phyloP scores from a whole-genome alignment of 2,797 vertebrate genomes.

The Hemibagrus guttatus region DNA sequence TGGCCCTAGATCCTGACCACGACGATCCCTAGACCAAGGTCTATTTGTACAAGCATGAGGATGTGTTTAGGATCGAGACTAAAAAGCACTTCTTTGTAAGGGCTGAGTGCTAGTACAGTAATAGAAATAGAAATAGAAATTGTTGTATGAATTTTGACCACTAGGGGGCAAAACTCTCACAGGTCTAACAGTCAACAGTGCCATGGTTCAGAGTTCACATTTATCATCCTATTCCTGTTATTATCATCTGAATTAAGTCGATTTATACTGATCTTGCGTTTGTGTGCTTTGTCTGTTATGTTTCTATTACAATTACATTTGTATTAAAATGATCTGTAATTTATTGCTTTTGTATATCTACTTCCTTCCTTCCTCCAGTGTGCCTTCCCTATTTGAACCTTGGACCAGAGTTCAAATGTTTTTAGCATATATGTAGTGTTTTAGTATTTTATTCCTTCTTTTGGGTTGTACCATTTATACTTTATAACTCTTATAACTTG shows the following conservation, averaged over 20 bases:
- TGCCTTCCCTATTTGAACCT: too few species aligned
- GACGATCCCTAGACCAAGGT: not conserved
- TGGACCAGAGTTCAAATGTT: too few species aligned
- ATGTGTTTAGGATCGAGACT: not conserved
- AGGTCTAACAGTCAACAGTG: not conserved
- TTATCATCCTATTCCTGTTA: not conserved
- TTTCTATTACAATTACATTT: not conserved
- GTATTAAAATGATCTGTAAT: not conserved
- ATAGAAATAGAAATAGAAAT: not conserved
- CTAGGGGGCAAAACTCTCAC: not conserved
- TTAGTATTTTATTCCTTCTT: not conserved
- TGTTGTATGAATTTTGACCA: not conserved
- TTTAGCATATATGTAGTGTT: not conserved
- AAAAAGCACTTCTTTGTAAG: not conserved
- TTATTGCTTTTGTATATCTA: not conserved
- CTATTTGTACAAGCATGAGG: too few species aligned
- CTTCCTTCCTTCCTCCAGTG: not conserved
- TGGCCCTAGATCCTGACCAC: not conserved
- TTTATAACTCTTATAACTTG: not conserved
- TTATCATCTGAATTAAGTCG: not conserved
- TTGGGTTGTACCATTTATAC: not conserved
- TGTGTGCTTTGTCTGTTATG: too few species aligned
- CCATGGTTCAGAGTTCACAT: not conserved
- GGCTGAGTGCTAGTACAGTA: not conserved
- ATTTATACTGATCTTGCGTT: not conserved